Evolutionary conservation across 2,113 vertebrate genomes (phyloP), one percentile per base, ranked within the genome.

Genomic region (Poeciliopsis occidentalis): DNA sequence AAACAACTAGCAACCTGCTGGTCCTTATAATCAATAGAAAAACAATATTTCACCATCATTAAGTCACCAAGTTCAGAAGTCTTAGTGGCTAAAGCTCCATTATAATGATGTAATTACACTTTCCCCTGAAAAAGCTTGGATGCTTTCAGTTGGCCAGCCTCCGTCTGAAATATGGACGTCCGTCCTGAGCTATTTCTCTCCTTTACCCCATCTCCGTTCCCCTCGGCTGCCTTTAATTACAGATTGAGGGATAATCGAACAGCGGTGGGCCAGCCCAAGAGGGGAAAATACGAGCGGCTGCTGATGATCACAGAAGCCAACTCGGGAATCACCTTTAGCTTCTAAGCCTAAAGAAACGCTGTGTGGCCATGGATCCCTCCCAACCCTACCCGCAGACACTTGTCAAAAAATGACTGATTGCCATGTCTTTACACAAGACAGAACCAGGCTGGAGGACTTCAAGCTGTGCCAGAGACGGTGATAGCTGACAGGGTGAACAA

Each of bases 161-260:
- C 70, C 22, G n/a, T 66, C 69, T 86, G 82, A 91, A 85, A 88
- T 79, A 88, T 80, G 79, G 83, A 87, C 88, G 87, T 75, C 78
- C 67, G 84, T 69, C 73, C 69, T 39, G 69, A 85, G 77, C 83
- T 62, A 39, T 60, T 76, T 74, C 71, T 54, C 82, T 78, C 71
- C 64, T 80, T 72, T 47, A 62, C 81, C 57, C 75, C 81, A 82
- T 78, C 83, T 81, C 87, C 60, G 91, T 91, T 94, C 89, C 87
- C 82, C 92, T 85, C 83, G 88, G 87, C 88, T 91, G 90, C 76
- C 39, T 93, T 93, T 92, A 93, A 93, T 93, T 92, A 93, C 91
- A 92, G 86, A 90, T 83, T 75, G 81, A 86, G 79, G 81, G 92
- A 91, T 90, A 92, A 91, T 90, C 60, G 81, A 89, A 87, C 41